These are phyloP conservation scores for Philereme transversata DNA, from an alignment of 2,888 invertebrate genomes.

Conservation along the genomic window DNA sequence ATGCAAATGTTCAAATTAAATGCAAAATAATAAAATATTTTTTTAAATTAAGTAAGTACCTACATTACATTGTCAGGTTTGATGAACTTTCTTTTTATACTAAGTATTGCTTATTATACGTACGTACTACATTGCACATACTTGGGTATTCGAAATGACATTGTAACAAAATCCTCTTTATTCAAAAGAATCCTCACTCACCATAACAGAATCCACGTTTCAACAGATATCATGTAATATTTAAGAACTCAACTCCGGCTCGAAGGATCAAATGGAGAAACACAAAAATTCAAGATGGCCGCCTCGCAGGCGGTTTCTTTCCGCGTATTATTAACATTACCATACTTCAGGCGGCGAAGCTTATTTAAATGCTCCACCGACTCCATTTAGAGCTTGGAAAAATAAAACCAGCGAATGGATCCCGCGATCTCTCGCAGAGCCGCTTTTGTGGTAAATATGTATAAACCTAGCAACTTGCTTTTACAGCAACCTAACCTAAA, in stretches of 20 bases:
- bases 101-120: no score
- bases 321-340: slow-evolving; percentile 82
- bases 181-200: slow-evolving; percentile 18
- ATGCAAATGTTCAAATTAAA: no score
- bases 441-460: slow-evolving; percentile 84
- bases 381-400: slow-evolving; percentile 84
- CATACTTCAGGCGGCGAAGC: slow-evolving; percentile 82
- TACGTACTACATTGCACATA: no score
- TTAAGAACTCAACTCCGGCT: slow-evolving; percentile 42
- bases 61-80: no score
- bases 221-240: slow-evolving; percentile 41
- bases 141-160: background rate
- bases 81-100: no score
- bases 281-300: slow-evolving; percentile 76
- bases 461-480: slow-evolving; percentile 67
- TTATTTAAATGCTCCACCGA: slow-evolving; percentile 85
- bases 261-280: slow-evolving; percentile 48
- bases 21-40: no score
- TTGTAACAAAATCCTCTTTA: slow-evolving; percentile 7
- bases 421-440: slow-evolving; percentile 81
- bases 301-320: slow-evolving; percentile 71
- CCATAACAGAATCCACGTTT: slow-evolving; percentile 23
- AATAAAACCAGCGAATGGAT: slow-evolving; percentile 81
- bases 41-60: no score
- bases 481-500: slow-evolving; percentile 32